Base-by-base conservation (phyloP, 2,888 invertebrate species). In the Sminthurinus aureus region DNA sequence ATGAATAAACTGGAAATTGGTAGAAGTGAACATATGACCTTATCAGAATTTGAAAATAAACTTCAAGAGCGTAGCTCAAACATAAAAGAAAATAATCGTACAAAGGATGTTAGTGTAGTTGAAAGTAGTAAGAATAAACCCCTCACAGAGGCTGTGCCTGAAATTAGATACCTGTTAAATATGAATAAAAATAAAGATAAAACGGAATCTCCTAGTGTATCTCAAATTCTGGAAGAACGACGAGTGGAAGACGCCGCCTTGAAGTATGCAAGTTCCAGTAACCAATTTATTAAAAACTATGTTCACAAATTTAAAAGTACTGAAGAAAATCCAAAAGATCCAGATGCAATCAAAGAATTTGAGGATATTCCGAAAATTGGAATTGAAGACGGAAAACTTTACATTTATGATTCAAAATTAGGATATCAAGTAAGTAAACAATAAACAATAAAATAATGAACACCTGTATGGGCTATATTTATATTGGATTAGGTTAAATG, bases 401-500 rank as follows among this genome's bases (percentile, higher is more conserved):
- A 87, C 52, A 26, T 86, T 12, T 86, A 83, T 73, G 58, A 84
- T 0, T 18, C 67, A 0, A 80, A 84, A 18, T 84, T 83, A 15
- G 86, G 86, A 50, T 85, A 84, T 80, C 80, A 87, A 84, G 87
- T 86, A 84, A 26, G 50, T 24, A 51, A 13, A 52, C n/a, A n/a
- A n/a, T n/a, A n/a, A n/a, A n/a, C n/a, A n/a, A n/a, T n/a, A n/a
- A n/a, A n/a, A n/a, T n/a, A n/a, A n/a, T n/a, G n/a, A n/a, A n/a
- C n/a, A n/a, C n/a, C n/a, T n/a, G n/a, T n/a, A n/a, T n/a, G n/a
- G n/a, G n/a, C n/a, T n/a, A n/a, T n/a, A n/a, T n/a, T n/a, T n/a
- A n/a, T n/a, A n/a, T n/a, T n/a, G n/a, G n/a, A n/a, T n/a, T n/a
- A n/a, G n/a, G n/a, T n/a, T n/a, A n/a, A n/a, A n/a, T n/a, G n/a